Conservation (phyloP, 2,888 invertebrate species). For the Lingula anatina region DNA sequence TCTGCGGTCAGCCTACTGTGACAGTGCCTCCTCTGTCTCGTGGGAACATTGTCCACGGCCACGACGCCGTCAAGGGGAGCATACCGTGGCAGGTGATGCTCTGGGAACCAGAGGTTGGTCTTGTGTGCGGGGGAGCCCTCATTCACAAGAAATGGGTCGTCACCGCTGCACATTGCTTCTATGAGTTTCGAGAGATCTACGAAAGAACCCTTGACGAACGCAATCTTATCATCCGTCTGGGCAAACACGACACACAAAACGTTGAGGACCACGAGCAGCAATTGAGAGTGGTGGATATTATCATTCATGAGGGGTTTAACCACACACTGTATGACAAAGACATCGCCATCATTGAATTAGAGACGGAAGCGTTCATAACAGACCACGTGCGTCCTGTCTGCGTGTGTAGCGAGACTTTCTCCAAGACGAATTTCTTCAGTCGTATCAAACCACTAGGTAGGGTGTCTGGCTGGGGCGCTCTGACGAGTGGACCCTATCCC, state of each 20-base stretch:
- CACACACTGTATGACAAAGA: constrained; percentile 1
- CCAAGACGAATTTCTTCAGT: not conserved
- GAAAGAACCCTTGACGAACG: not conserved
- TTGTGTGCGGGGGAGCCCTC: not conserved
- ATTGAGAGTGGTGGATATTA: too few species aligned
- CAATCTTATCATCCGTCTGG: not conserved
- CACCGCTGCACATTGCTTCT: not conserved
- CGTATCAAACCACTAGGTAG: not conserved
- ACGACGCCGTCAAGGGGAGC: not conserved
- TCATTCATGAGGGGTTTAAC: too few species aligned
- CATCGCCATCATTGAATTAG: not conserved
- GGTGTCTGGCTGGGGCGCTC: not conserved
- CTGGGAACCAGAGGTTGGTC: not conserved
- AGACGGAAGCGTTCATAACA: not conserved
- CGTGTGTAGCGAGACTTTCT: not conserved
- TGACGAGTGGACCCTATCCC: not conserved
- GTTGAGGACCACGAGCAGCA: too few species aligned
- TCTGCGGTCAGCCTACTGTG: not conserved
- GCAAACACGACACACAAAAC: not conserved
- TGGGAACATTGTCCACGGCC: not conserved
- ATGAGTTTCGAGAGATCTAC: not conserved
- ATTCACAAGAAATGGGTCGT: not conserved
- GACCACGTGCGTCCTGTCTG: not conserved
- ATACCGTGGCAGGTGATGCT: not conserved
- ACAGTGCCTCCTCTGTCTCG: not conserved